Evolutionary conservation across 1,140 invertebrate genomes (phyloP), one percentile per base, ranked within the genome.

Genomic region (Wasmannia auropunctata): DNA sequence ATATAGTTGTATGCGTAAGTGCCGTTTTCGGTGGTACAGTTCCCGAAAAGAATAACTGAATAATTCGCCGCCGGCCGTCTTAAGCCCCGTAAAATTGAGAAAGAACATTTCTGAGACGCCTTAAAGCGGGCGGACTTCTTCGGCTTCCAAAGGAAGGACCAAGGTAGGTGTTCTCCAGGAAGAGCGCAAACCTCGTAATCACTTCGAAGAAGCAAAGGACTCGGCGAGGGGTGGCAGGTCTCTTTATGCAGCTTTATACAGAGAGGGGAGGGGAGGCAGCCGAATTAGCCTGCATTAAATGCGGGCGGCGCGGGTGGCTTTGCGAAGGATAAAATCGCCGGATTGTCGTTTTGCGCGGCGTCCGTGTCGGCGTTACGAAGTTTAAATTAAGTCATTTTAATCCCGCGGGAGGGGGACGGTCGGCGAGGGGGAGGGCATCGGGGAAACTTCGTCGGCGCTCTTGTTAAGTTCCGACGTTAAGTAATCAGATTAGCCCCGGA

Each of bases 381-480:
- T 89, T 89, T 89, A 89, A 89, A 89, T 89, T 89, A 89, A 89
- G 86, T 89, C 86, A 86, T 89, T 89, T 89, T 89, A 89, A 89
- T 89, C 88, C 86, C 69, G 81, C 67, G 86, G 54, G 80, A 46
- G 16, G 16, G 10, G 22, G 10, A 7, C 4, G 40, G 31, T 34
- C 10, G 40, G 60, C 22, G 34, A 8, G 10, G 11, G 22, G 63
- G 28, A 0, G 40, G 46, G 65, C 67, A 83, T 83, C 79, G 65
- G 46, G 63, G 79, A 83, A 83, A 83, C 86, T 87, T 80, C 74
- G 60, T 58, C 63, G 63, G 81, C 80, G 80, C 79, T 87, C 80
- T 85, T 85, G 86, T 88, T 87, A 87, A 87, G 86, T 80, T 88
- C 67, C 56, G 86, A 88, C 87, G 88, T 87, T 85, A 89, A 89